A percentile compares a stretch with the other conserved stretches of the same genome.
phyloP scores from a whole-genome alignment of 2,797 vertebrate genomes.

The Calcarius lapponicus region DNA sequence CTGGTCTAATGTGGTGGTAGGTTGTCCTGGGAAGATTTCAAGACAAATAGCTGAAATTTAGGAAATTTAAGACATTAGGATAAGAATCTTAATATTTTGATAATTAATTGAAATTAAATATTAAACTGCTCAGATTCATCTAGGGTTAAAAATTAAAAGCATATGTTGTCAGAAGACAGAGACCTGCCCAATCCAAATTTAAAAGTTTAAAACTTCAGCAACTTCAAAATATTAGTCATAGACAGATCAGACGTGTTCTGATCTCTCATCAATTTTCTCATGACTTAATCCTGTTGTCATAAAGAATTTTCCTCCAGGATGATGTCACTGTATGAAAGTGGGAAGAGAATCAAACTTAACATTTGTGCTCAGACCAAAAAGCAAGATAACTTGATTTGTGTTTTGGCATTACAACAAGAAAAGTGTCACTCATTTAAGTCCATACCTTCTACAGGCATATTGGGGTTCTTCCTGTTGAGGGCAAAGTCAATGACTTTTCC shows the following conservation, averaged over 20 bases:
- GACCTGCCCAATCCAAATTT: not conserved
- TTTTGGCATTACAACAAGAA: not conserved
- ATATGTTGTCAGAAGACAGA: fast-evolving
- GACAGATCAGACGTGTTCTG: not conserved
- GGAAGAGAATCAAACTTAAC: not conserved
- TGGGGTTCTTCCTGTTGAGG: not conserved
- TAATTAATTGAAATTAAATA: not conserved
- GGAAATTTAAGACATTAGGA: not conserved
- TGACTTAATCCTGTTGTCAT: not conserved
- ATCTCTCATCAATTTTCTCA: not conserved
- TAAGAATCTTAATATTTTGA: not conserved
- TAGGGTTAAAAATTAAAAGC: not conserved
- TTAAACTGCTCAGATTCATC: not conserved
- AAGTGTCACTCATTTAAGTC: not conserved
- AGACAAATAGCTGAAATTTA: not conserved
- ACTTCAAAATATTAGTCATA: not conserved
- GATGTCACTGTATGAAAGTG: not conserved
- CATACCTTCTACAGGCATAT: not conserved
- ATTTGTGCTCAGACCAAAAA: not conserved
- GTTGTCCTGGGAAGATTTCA: not conserved
- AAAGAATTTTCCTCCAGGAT: not conserved
- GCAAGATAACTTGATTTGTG: not conserved
- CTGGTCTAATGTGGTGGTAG: not conserved
- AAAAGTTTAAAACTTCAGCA: not conserved
- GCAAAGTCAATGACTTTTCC: conserved; percentile 31